Percentiles rank a stretch among this genome's conserved stretches.
phyloP scores from a whole-genome alignment of 2,797 vertebrate species.

The Coccyzus lansbergi region DNA sequence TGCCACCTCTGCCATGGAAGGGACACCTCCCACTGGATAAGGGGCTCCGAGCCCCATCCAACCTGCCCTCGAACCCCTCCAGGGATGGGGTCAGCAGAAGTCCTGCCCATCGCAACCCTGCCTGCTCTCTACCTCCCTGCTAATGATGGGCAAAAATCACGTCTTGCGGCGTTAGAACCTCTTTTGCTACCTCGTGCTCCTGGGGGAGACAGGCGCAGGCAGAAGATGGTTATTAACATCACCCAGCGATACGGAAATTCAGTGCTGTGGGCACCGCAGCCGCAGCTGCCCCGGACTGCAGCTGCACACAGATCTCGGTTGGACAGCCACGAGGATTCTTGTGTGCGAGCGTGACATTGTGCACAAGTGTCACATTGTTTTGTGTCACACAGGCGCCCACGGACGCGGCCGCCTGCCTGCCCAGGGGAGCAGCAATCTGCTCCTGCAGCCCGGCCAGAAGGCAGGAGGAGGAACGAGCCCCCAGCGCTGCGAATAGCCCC shows the following conservation, averaged over 20 bases:
- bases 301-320: background rate
- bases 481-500: background rate
- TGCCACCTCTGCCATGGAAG: too few species aligned
- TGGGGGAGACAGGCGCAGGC: background rate
- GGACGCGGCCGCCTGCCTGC: background rate
- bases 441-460: background rate
- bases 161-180: background rate
- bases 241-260: background rate
- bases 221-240: background rate
- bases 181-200: background rate
- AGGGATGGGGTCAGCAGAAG: background rate
- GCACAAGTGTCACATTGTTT: background rate
- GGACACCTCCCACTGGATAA: too few species aligned
- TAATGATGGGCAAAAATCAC: background rate
- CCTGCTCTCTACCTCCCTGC: background rate
- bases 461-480: fast-evolving
- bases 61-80: too few species aligned
- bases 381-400: background rate
- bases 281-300: background rate
- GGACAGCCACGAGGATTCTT: background rate
- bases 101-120: background rate
- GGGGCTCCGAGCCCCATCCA: too few species aligned
- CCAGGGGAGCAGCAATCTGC: background rate
- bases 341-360: background rate
- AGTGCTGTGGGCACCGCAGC: background rate